Evolutionary conservation across 2,113 vertebrate genomes (phyloP).

Genomic region (Corythaixoides concolor): DNA sequence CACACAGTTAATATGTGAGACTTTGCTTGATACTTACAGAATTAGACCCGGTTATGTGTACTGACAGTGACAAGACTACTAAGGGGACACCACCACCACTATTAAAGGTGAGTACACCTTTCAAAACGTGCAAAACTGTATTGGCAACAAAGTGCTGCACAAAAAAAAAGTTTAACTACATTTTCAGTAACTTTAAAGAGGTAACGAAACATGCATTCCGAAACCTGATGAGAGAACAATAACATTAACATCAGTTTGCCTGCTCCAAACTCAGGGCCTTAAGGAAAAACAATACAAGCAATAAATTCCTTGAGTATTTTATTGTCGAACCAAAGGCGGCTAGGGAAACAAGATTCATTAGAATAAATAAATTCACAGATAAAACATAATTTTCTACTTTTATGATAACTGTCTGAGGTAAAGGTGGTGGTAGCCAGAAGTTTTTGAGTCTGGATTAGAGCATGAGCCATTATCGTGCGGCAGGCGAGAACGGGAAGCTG

Average conservation of each 20-base stretch:
- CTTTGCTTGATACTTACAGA: background rate
- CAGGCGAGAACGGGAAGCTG: background rate
- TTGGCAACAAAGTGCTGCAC: background rate
- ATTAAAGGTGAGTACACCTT: too few relatives aligned
- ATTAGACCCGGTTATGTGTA: background rate
- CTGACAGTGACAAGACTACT: background rate
- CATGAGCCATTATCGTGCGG: fast-evolving
- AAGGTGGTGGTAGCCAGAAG: background rate
- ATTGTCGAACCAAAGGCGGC: background rate
- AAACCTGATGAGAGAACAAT: background rate
- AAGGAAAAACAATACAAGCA: background rate
- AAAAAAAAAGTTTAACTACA: background rate
- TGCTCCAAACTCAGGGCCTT: background rate
- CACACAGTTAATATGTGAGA: background rate
- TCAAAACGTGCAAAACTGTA: background rate
- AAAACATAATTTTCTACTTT: background rate
- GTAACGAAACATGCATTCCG: background rate
- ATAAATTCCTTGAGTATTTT: background rate
- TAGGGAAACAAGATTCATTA: background rate
- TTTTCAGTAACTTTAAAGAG: background rate
- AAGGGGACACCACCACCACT: background rate
- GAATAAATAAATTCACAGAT: background rate
- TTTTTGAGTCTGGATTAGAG: background rate
- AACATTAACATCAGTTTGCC: background rate
- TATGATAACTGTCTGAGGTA: background rate